Evolutionary conservation across 2,113 vertebrate genomes (phyloP).

Genomic region (Jaculus jaculus): DNA sequence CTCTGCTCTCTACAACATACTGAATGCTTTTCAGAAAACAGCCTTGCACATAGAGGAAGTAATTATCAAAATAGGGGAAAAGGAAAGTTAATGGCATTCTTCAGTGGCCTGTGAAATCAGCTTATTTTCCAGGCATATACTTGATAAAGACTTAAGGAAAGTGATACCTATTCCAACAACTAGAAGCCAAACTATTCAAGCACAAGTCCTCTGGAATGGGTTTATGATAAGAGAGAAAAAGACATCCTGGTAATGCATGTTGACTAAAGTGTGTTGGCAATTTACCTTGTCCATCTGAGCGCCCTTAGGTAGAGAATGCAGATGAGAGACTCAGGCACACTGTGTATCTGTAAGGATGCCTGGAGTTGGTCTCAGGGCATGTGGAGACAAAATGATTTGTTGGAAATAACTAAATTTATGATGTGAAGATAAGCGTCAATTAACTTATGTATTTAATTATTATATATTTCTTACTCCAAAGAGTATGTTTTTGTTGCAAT

Average conservation of each 20-base stretch:
- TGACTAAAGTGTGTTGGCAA: not conserved
- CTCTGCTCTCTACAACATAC: not conserved
- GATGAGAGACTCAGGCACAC: not conserved
- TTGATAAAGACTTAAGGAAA: conserved; percentile 12
- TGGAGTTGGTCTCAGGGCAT: not conserved
- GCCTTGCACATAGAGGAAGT: not conserved
- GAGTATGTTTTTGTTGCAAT: not conserved
- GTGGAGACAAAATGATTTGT: not conserved
- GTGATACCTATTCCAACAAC: not conserved
- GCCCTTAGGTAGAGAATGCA: not conserved
- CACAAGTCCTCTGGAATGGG: not conserved
- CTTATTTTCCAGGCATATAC: not conserved
- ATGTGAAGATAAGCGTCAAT: not conserved
- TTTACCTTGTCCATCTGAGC: not conserved
- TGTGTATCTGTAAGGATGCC: not conserved
- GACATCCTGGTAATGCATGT: not conserved
- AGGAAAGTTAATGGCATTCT: not conserved
- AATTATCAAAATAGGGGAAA: not conserved
- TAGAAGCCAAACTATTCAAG: not conserved
- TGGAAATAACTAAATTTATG: not conserved
- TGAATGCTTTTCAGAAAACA: not conserved
- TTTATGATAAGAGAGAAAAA: not conserved
- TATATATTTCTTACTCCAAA: not conserved
- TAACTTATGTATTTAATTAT: not conserved
- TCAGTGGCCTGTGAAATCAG: not conserved